Evolutionary conservation across 92 coral and sea anemone genomes (phyloP), one percentile per base, ranked within the genome.

Genomic region (Parazoanthus swiftii): DNA sequence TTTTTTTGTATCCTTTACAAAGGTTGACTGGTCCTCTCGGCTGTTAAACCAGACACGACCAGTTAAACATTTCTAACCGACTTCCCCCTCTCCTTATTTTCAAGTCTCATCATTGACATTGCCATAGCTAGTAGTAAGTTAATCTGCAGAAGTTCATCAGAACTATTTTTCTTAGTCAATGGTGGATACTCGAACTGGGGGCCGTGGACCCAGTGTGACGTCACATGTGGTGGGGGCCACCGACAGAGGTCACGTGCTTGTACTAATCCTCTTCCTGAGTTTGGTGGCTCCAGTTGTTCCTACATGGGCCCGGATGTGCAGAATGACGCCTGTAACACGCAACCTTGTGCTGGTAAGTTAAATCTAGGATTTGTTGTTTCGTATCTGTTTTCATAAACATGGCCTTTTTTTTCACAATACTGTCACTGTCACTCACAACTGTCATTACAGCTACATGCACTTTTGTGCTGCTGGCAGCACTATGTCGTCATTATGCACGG

Each of bases 151-250:
- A 35, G 56, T 14, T 74, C 58, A 0, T 25, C 35, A 20, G 4
- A n/a, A 35, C 8, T 65, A 44, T 16, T 26, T 15, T 91, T 74
- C 14, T 67, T 89, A 96, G 98, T 96, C 11, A 48, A 91, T 72
- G 99, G 98, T n/a, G 98, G 86, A 26, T 97, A 90, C 91, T 91
- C 99, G 5, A 91, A 91, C 51, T 97, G 99, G 99, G 98, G 99
- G 14, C 77, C 89, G n/a, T 97, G 99, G 99, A 92, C 97, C 77
- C 93, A 91, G 72, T 97, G 99, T 88, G 97, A 93, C 93, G 95
- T 94, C 93, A 94, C 99, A 0, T 97, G 99, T 84, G 99, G 99
- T 18, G 96, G 98, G 36, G 99, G 99, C 14, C 96, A 93, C 86
- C 91, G 98, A 65, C 91, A 91, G 89, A 90, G 99, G 76, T 93